Conservation (phyloP, 1,140 invertebrate genomes). For the Heliconius hermathena region DNA sequence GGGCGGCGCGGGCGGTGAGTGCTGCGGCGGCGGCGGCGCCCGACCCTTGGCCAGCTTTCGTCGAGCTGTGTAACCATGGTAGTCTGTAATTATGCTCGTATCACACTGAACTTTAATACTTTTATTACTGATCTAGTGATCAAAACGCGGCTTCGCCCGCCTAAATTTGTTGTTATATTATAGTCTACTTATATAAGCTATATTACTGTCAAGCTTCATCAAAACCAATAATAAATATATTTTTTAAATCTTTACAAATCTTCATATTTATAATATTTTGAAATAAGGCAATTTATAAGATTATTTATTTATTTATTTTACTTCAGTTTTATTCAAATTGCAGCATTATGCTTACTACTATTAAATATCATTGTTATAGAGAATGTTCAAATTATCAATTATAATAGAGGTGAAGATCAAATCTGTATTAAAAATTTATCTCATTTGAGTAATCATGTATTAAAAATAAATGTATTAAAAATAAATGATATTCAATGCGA, state of each 20-base stretch:
- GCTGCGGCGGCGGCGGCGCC: constrained; percentile 61
- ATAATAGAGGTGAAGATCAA: neutral
- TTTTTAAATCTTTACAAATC: no score
- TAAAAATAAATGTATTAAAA: no score
- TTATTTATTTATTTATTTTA: no score
- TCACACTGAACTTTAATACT: constrained; percentile 1
- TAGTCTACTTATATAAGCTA: no score
- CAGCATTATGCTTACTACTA: neutral
- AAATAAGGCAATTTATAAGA: no score
- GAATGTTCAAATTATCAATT: neutral
- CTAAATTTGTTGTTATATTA: no score
- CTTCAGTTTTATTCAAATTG: no score
- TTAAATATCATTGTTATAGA: neutral
- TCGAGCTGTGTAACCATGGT: constrained; percentile 85
- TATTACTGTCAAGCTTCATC: no score
- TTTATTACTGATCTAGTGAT: neutral
- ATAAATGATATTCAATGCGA: neutral
- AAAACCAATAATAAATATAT: no score
- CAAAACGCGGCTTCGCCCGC: neutral
- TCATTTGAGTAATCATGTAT: neutral
- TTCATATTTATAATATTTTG: no score
- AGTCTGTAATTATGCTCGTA: constrained; percentile 75
- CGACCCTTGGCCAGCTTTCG: constrained; percentile 84
- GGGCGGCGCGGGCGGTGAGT: constrained; percentile 53
- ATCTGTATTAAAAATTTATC: neutral